Conservation (phyloP, 1,140 invertebrate genomes). For the Micrasema minimum region DNA sequence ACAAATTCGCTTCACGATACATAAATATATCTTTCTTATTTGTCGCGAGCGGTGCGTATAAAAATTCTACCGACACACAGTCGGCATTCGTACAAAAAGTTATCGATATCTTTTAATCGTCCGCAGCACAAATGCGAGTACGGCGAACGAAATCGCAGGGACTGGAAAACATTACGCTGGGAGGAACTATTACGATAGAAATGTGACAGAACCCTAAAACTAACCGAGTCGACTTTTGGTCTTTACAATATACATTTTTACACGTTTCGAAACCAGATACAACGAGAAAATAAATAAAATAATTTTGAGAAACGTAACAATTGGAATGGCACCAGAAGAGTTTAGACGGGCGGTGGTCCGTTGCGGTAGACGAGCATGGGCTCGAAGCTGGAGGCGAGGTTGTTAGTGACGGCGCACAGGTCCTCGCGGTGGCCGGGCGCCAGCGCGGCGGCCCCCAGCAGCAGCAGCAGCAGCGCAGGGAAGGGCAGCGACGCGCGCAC, state of each 20-base stretch:
- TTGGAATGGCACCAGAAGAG: neutral
- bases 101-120: constrained; percentile 21
- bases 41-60: constrained; percentile 35
- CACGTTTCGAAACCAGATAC: constrained; percentile 11
- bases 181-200: constrained; percentile 41
- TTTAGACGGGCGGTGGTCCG: constrained; percentile 87
- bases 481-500: constrained; percentile 90
- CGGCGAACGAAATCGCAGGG: constrained; percentile 23
- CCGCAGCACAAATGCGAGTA: constrained; percentile 34
- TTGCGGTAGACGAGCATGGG: constrained; percentile 89
- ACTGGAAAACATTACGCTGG: constrained; percentile 23
- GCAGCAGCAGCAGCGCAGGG: constrained; percentile 87
- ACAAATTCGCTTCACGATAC: constrained; percentile 49
- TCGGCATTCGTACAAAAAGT: constrained; percentile 34
- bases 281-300: constrained; percentile 1
- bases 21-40: constrained; percentile 43
- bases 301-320: neutral
- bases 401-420: constrained; percentile 84
- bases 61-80: constrained; percentile 26
- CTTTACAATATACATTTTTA: constrained; percentile 20
- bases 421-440: constrained; percentile 88
- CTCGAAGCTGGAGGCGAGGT: constrained; percentile 81
- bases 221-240: constrained; percentile 23
- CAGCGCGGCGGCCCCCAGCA: constrained; percentile 88
- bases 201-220: constrained; percentile 41